Evolutionary conservation across 2,113 vertebrate species (phyloP), one percentile per base, ranked within the genome.

Genomic region (Corydoras sp.): DNA sequence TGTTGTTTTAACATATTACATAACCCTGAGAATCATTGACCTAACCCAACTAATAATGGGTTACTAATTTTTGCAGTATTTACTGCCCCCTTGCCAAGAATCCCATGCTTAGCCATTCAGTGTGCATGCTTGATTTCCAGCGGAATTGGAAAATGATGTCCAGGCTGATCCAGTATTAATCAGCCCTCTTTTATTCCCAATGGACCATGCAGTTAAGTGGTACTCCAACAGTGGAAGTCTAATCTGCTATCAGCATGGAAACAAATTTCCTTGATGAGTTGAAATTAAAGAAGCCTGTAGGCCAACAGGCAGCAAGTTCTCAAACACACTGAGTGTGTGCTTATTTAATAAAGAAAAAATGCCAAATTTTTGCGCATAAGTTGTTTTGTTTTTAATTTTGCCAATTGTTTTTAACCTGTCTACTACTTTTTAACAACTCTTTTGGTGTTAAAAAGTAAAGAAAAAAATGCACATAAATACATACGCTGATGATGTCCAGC

Each of bases 81-180:
- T 14, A 9, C 15, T n/a, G 55, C 68, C 49, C 65, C 62, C 43
- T 15, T 65, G 49, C 48, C 62, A 31, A 54, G 43, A 62, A 51
- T 76, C 49, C 58, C 30, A 76, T 13, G 67, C 56, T 59, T 76
- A 63, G 35, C 15, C 65, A 71, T 71, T 66, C 66, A 63, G 74
- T 56, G 71, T 55, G 63, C 48, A 62, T 50, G 51, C 24, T 32
- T 62, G 58, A 48, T 63, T 59, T 58, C 58, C 58, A 18, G 58
- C 32, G 50, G 63, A 53, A 71, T 72, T 56, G 63, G 55, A 62
- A 71, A 71, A 66, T 56, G 70, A 59, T 65, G 74, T 71, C 58
- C 65, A 70, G 74, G 32, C 63, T 13, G 24, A 76, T 71, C 65
- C 68, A 49, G 32, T 71, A 62, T 71, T 76, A 67, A 76, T 71